A percentile compares a stretch with the other conserved stretches of the same genome.
phyloP scores from a whole-genome alignment of 1,140 invertebrate genomes.

The Elysia chlorotica region DNA sequence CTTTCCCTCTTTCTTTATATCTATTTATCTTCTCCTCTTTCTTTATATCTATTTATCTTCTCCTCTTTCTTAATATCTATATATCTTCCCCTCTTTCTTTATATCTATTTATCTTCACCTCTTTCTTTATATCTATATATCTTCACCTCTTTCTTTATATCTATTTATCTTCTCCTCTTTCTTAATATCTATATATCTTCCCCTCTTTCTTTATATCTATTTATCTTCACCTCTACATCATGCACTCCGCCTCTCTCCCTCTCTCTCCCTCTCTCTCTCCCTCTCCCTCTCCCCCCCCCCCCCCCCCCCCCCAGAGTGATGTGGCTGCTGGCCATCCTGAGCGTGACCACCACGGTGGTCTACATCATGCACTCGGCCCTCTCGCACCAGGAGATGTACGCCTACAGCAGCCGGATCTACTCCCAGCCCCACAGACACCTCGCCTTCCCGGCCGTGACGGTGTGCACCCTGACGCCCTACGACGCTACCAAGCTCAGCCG shows the following conservation, averaged over 20 bases:
- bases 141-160: background rate
- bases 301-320: background rate
- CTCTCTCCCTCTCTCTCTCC: no score
- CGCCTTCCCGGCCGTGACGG: constrained; percentile 4
- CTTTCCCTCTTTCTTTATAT: no score
- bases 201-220: background rate
- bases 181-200: background rate
- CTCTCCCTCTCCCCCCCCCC: no score
- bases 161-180: background rate
- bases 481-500: background rate
- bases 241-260: no score
- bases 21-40: no score
- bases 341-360: background rate
- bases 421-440: background rate
- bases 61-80: no score
- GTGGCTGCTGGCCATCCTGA: background rate
- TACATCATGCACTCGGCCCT: background rate
- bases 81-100: no score
- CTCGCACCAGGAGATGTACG: background rate
- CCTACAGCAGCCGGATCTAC: background rate
- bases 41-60: no score
- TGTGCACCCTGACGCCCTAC: background rate
- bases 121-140: background rate
- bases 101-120: background rate
- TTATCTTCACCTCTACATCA: no score